Evolutionary conservation across 23 tunicate genomes (phyloP), one percentile per base, ranked within the genome.

Genomic region (Styela clava): DNA sequence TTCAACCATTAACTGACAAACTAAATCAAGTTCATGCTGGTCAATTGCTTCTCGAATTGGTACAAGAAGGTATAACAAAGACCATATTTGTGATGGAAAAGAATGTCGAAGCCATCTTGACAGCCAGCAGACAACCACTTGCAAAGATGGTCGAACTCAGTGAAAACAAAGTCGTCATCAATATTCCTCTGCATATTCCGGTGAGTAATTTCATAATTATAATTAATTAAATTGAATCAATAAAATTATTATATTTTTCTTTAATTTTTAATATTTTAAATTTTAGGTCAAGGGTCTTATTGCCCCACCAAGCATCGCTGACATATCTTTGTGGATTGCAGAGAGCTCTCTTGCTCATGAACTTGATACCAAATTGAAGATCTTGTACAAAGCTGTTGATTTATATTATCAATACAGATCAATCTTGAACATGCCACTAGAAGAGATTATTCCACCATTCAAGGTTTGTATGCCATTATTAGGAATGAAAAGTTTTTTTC

Each of bases 361-460:
- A 62, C 51, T 93, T 24, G 85, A 87, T 28, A 86, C 83, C 34
- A 51, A 52, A 18, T 36, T 93, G 35, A 69, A 77, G 18, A 30
- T 78, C 24, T 62, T 85, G 35, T 87, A 84, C 87, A 70, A 83
- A 22, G 82, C 67, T 74, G 81, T 71, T 22, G 85, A 87, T 33
- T 32, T 76, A 12, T 93, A 87, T 78, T 87, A 93, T 79, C 65
- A 36, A 64, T 86, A 70, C 34, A 81, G 86, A 52, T 83, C 98
- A 21, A 26, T 93, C 30, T 24, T 85, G 61, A 76, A 83, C 77
- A 87, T 88, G 81, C 98, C 98, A 35, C 35, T 80, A 68, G 92
- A 87, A 35, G 94, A 93, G 37, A 73, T 78, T 16, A 74, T 87
- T 22, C 98, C 98, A 68, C 98, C 98, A 56, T 93, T 93, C 85